Evolutionary conservation across 2,888 invertebrate genomes (phyloP).

Genomic region (Mythimna lalbum): DNA sequence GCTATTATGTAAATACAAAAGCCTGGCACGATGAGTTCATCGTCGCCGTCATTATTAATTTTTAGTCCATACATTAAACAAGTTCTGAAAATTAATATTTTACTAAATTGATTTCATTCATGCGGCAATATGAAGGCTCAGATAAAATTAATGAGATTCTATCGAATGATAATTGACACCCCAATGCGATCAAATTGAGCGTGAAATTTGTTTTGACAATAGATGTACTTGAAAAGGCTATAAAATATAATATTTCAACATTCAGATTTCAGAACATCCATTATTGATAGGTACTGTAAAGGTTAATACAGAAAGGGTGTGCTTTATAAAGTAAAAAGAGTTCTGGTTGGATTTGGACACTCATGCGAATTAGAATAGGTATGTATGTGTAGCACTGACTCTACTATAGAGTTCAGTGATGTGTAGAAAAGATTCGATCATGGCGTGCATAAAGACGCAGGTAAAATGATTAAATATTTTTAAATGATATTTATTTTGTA

Average conservation of each 20-base stretch:
- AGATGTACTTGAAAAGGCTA: background rate
- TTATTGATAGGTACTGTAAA: background rate
- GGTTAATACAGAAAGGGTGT: no score
- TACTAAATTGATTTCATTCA: conserved; percentile 19
- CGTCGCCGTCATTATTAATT: background rate
- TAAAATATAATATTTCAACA: background rate
- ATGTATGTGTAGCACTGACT: no score
- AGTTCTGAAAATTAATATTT: conserved; percentile 2
- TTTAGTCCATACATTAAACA: background rate
- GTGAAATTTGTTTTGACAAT: conserved; percentile 31
- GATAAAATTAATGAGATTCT: conserved; percentile 20
- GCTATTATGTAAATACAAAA: background rate
- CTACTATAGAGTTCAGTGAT: no score
- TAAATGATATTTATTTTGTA: no score
- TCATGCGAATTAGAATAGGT: background rate
- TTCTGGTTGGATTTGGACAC: background rate
- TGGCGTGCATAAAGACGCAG: background rate
- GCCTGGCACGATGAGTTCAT: background rate
- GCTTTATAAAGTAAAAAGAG: background rate
- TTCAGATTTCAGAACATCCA: background rate
- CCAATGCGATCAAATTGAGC: conserved; percentile 20
- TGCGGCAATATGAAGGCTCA: conserved; percentile 13
- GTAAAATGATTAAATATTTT: background rate
- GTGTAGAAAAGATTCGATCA: background rate
- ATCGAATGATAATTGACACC: conserved; percentile 18